A percentile compares a stretch with the other conserved stretches of the same genome.
These are phyloP conservation scores for Eupelmus urozonus DNA, from an alignment of 2,888 invertebrate species.

Conservation along the genomic window DNA sequence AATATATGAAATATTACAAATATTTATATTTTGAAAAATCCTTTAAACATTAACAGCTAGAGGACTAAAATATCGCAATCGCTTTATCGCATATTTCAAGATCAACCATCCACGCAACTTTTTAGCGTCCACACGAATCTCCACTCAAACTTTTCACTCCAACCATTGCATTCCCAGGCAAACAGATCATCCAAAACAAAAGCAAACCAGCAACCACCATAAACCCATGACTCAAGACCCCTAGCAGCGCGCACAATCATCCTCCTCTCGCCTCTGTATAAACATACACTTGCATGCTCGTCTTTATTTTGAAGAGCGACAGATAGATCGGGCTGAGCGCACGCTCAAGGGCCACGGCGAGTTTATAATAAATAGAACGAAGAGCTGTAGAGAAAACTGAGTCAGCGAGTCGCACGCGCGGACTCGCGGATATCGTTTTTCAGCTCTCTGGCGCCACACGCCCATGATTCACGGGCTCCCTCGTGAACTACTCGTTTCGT, in stretches of 20 bases:
- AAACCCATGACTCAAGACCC: background rate
- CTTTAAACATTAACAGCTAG: no score
- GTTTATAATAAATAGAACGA: conserved; percentile 19
- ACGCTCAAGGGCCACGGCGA: background rate
- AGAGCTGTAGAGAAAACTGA: conserved; percentile 17
- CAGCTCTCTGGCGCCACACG: conserved; percentile 31
- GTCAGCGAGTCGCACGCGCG: conserved; percentile 20
- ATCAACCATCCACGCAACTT: no score
- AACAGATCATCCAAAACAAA: background rate
- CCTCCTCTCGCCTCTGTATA: conserved; percentile 13
- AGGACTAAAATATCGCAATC: no score
- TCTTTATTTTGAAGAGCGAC: conserved; percentile 17
- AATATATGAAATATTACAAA: no score
- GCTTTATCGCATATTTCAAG: no score
- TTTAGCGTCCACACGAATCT: no score
- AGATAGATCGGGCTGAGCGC: background rate
- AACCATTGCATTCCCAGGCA: no score
- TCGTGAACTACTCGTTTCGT: background rate
- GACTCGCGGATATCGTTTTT: conserved; percentile 43
- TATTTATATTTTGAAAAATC: no score
- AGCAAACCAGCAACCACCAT: background rate
- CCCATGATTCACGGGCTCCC: conserved; percentile 34
- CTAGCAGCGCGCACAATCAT: background rate
- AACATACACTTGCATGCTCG: background rate
- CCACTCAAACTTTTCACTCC: no score